Conservation (phyloP, 2,888 invertebrate genomes). For the Cataglyphis rosenhaueri region DNA sequence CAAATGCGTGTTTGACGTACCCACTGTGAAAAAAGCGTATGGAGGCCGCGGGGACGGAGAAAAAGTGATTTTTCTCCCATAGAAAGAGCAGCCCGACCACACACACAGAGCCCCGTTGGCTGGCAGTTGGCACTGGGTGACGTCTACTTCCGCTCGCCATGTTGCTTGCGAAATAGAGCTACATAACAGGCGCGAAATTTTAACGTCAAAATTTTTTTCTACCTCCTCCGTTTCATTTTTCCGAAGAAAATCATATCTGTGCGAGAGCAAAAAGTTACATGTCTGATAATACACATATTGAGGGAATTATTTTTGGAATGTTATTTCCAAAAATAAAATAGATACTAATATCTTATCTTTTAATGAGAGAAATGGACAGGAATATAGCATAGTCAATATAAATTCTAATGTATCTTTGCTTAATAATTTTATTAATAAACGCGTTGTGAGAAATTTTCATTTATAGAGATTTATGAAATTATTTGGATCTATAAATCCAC, state of each 20-base stretch:
- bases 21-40: constrained; percentile 73
- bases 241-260: background rate
- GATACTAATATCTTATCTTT: background rate
- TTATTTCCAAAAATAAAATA: background rate
- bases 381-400: background rate
- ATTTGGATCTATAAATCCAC: background rate
- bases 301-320: background rate
- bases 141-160: constrained; percentile 84
- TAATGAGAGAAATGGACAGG: background rate
- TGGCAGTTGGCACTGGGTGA: constrained; percentile 84
- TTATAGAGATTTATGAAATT: constrained; percentile 9
- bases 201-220: background rate
- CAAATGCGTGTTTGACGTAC: constrained; percentile 71
- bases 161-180: constrained; percentile 66
- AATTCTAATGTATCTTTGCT: background rate
- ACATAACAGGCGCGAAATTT: constrained; percentile 68
- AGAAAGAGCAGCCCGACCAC: constrained; percentile 76
- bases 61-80: constrained; percentile 78
- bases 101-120: constrained; percentile 75
- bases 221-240: background rate
- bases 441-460: background rate
- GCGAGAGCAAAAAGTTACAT: background rate
- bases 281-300: background rate
- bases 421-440: constrained; percentile 41
- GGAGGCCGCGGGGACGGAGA: constrained; percentile 71